Evolutionary conservation across 2,113 vertebrate genomes (phyloP).

Genomic region (Melanerpes aurifrons): DNA sequence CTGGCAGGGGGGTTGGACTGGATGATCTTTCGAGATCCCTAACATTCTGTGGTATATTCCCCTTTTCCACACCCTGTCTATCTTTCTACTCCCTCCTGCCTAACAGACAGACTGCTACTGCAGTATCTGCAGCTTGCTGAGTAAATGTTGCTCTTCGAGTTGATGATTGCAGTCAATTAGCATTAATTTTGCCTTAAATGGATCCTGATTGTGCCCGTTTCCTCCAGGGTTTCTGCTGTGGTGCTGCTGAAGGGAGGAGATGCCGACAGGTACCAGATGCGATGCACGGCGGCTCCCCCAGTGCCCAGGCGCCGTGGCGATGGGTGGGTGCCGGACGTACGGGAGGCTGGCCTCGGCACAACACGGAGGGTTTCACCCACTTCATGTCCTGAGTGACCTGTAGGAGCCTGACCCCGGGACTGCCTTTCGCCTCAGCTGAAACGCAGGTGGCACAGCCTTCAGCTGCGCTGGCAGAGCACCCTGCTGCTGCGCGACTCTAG

Average conservation of each 20-base stretch:
- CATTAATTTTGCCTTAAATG: conserved; percentile 35
- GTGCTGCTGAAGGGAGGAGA: not conserved
- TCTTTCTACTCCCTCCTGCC: not conserved
- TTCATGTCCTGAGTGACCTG: not conserved
- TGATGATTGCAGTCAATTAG: conserved; percentile 26
- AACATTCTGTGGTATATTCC: not conserved
- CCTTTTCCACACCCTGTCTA: not conserved
- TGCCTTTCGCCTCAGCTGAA: not conserved
- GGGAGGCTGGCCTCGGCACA: no score
- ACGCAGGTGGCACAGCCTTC: not conserved
- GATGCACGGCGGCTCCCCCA: no score
- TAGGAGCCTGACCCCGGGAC: not conserved
- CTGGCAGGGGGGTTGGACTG: no score
- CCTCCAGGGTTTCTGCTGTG: not conserved
- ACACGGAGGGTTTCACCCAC: fast-evolving
- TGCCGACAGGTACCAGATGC: fast-evolving
- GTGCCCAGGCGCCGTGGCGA: not conserved
- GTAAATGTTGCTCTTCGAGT: not conserved
- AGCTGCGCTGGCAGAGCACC: not conserved
- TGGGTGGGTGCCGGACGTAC: not conserved
- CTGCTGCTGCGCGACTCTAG: no score
- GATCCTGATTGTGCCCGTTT: not conserved
- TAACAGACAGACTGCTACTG: not conserved
- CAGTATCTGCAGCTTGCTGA: not conserved
- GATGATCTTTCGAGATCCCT: no score